A percentile compares a stretch with the other conserved stretches of the same genome.
phyloP scores from a whole-genome alignment of 1,140 invertebrate genomes.

The Nasonia giraulti region DNA sequence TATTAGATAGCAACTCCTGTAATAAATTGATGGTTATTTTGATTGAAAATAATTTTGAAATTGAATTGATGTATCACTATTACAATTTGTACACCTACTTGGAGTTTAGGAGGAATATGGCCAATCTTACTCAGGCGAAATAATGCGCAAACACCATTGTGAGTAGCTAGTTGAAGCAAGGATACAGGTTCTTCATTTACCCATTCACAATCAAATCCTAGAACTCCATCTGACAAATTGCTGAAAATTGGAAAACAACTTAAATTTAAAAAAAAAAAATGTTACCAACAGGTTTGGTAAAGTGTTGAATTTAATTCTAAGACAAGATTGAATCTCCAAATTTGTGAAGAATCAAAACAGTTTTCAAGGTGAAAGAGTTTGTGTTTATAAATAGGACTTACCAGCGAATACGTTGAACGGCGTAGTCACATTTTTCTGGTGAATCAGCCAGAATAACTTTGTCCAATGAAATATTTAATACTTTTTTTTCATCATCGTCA shows the following conservation, averaged over 20 bases:
- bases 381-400: slow-evolving; percentile 58
- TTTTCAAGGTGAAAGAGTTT: slow-evolving; percentile 23
- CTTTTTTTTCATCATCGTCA: slow-evolving; percentile 49
- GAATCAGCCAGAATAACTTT: slow-evolving; percentile 70
- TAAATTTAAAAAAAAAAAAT: slow-evolving; percentile 14
- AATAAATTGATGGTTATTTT: slow-evolving; percentile 42
- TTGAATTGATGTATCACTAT: not conserved
- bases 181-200: slow-evolving; percentile 77
- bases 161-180: slow-evolving; percentile 79
- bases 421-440: slow-evolving; percentile 68
- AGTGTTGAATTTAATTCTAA: not conserved
- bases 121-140: slow-evolving; percentile 78
- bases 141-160: slow-evolving; percentile 78
- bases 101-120: slow-evolving; percentile 75
- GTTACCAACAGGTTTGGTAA: not conserved
- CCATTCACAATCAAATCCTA: slow-evolving; percentile 86
- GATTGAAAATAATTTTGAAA: not conserved
- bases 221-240: slow-evolving; percentile 68
- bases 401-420: slow-evolving; percentile 69
- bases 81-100: slow-evolving; percentile 63
- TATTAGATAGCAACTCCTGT: slow-evolving; percentile 73
- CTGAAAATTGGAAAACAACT: slow-evolving; percentile 56
- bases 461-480: slow-evolving; percentile 58
- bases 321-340: slow-evolving; percentile 19
- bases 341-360: not conserved